Base-by-base conservation (phyloP, 2,888 invertebrate species). In the Trypoxylon attenuatum region DNA sequence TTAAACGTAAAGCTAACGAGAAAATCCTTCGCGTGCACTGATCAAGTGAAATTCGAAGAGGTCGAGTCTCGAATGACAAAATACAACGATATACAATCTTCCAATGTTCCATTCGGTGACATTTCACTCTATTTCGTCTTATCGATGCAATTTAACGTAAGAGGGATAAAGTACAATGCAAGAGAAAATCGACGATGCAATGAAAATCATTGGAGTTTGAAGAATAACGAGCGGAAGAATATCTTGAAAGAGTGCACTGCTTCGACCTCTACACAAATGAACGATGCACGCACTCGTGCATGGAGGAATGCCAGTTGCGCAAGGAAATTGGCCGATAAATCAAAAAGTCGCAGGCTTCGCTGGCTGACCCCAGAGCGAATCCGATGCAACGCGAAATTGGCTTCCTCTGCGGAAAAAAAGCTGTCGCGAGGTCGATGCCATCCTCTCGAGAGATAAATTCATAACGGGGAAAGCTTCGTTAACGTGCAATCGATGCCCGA, bases 321-420 rank as follows among this genome's bases (percentile, higher is more conserved):
- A 39, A 50, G 41, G 45, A 59, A 64, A 59, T 65, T 59, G 51
- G 33, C 54, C 46, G 59, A 65, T 67, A 59, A 54, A 59, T 65
- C 65, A 65, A 65, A 67, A 66, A 47, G 47, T 41, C 19, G 29
- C 10, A 2, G 0, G 13, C 16, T 33, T 13, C n/a, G 5, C 13
- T 10, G 33, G 33, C 5, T 4, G 33, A 33, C 25, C 8, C 33
- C 33, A 33, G 10, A 5, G 33, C 13, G 33, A 33, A 3, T 33
- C 13, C 33, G 33, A 33, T 4, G 33, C 33, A 4, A 13, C 47
- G 8, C 47, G 51, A 51, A 50, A 65, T 51, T 55, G 46, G 47
- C 45, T 41, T 45, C 10, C 8, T 1, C 8, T 27, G 27, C 27
- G n/a, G n/a, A 27, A 10, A 29, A 29, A 29, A 33, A 33, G 33